These are phyloP conservation scores for Eufriesea mexicana DNA, from an alignment of 1,140 invertebrate species.

Conservation along the genomic window DNA sequence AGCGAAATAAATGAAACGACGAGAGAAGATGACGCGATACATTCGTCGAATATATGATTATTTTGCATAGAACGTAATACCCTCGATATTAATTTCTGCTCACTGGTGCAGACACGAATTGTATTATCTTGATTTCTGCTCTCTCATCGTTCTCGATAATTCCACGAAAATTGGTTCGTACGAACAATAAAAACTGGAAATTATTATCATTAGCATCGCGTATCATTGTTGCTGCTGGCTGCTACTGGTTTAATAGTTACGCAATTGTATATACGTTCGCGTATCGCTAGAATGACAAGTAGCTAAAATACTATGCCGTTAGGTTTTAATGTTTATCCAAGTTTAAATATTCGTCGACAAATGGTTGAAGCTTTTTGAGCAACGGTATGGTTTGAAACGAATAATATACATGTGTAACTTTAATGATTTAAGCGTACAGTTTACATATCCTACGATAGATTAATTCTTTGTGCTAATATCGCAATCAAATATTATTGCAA, in stretches of 20 bases:
- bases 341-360: too few species aligned
- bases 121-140: neutral
- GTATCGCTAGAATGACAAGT: neutral
- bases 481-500: too few species aligned
- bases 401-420: too few species aligned
- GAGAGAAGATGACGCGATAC: neutral
- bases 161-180: neutral
- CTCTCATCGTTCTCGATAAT: neutral
- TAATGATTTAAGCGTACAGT: neutral
- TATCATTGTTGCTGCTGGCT: too few species aligned
- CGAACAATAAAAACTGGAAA: neutral
- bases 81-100: slow-evolving; percentile 16
- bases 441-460: neutral
- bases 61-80: neutral
- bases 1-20: neutral
- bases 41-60: neutral
- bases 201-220: neutral
- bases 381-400: too few species aligned
- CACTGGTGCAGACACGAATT: neutral
- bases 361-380: too few species aligned
- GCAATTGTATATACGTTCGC: neutral
- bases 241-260: neutral
- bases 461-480: too few species aligned
- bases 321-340: neutral
- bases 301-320: neutral